phyloP scores from a whole-genome alignment of 2,888 invertebrate genomes.

The Molanna angustata region DNA sequence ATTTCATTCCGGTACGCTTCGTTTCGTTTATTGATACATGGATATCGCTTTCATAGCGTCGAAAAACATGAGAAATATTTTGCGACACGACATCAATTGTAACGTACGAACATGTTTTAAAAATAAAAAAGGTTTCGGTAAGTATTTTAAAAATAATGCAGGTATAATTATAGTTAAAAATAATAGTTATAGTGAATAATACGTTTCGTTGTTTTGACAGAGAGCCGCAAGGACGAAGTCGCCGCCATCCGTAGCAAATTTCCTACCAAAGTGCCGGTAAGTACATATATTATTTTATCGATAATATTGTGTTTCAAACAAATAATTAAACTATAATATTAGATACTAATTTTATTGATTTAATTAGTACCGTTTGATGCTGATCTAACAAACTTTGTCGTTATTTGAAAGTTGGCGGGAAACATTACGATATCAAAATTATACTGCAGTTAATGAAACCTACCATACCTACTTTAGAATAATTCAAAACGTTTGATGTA shows the following conservation, averaged over 20 bases:
- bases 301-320: neutral
- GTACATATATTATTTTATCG: constrained; percentile 40
- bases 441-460: no score
- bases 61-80: constrained; percentile 38
- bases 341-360: no score
- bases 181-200: constrained; percentile 2
- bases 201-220: constrained; percentile 48
- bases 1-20: no score
- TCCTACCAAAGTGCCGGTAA: constrained; percentile 78
- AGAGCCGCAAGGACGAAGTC: constrained; percentile 71
- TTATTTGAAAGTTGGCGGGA: no score
- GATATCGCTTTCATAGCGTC: constrained; percentile 47
- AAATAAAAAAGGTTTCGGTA: constrained; percentile 51
- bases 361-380: no score
- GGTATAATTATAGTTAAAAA: neutral
- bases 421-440: no score
- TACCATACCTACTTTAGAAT: no score
- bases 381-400: no score
- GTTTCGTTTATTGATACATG: constrained; percentile 36
- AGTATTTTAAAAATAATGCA: constrained; percentile 35
- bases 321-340: neutral
- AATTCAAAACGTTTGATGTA: no score
- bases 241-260: constrained; percentile 74
- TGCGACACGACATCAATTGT: constrained; percentile 53
- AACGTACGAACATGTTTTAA: constrained; percentile 54